Evolutionary conservation across 1,140 invertebrate species (phyloP).

Genomic region (Cecropterus lyciades): DNA sequence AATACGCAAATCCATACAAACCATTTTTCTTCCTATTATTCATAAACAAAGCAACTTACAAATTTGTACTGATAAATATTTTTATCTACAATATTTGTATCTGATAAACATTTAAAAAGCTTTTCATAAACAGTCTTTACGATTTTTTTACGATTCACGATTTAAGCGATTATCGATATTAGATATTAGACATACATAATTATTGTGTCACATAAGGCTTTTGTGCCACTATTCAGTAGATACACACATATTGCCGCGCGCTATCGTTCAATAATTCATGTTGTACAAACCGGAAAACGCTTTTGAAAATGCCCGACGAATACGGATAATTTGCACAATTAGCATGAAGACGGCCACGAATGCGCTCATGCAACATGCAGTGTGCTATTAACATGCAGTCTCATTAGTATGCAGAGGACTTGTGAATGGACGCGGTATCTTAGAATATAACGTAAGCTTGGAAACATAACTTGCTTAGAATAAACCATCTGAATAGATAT

Average conservation of each 20-base stretch:
- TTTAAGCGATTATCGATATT: too few species aligned
- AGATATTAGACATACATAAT: too few species aligned
- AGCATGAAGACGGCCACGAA: constrained; percentile 59
- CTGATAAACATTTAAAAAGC: too few species aligned
- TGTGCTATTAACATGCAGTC: constrained; percentile 37
- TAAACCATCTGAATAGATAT: too few species aligned
- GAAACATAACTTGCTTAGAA: neutral
- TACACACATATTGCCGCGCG: constrained; percentile 17
- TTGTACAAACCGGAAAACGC: constrained; percentile 38
- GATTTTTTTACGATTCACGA: too few species aligned
- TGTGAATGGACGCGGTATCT: constrained; percentile 35
- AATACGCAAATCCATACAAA: too few species aligned
- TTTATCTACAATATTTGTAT: too few species aligned
- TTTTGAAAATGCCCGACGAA: constrained; percentile 46
- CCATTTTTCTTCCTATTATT: too few species aligned
- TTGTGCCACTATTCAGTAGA: constrained; percentile 9
- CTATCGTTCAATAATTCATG: constrained; percentile 41
- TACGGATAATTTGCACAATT: constrained; percentile 63
- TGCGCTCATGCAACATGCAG: constrained; percentile 66
- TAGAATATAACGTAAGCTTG: constrained; percentile 24
- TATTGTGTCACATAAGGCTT: neutral
- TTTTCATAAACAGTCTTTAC: too few species aligned
- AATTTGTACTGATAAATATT: too few species aligned
- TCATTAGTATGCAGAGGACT: constrained; percentile 49
- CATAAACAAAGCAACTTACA: too few species aligned